These are phyloP conservation scores for Ceuthmochares aereus DNA, from an alignment of 2,113 vertebrate genomes.

Conservation along the genomic window DNA sequence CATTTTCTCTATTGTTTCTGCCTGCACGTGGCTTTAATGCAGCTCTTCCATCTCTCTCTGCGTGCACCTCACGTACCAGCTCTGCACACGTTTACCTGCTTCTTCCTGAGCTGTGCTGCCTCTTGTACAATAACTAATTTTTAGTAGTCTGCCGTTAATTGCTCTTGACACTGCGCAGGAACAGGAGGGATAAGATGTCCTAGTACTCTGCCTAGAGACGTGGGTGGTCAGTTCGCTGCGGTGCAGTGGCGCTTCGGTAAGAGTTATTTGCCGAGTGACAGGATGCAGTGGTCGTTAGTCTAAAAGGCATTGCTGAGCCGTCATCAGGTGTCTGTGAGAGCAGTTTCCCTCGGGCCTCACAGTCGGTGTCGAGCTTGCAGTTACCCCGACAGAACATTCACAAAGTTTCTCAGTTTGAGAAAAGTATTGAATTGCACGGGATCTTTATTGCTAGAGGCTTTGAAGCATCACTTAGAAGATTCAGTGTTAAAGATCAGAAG, in stretches of 20 bases:
- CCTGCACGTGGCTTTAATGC: background rate
- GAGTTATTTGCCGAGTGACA: background rate
- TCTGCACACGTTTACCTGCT: rapidly evolving
- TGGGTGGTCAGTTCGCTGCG: background rate
- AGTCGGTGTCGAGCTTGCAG: background rate
- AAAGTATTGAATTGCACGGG: background rate
- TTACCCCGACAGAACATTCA: background rate
- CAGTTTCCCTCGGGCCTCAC: background rate
- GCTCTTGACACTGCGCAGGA: background rate
- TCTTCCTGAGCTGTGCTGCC: background rate
- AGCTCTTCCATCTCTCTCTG: background rate
- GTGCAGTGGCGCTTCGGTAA: background rate
- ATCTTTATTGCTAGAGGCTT: background rate
- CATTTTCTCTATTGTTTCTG: background rate
- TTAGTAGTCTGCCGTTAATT: background rate
- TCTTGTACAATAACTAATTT: background rate
- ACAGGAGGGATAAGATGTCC: background rate
- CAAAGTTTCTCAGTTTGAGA: background rate
- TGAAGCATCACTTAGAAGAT: background rate
- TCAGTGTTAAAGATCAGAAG: background rate
- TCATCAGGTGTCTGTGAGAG: background rate
- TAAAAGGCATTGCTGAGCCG: background rate
- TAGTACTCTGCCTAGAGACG: rapidly evolving
- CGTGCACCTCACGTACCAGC: rapidly evolving
- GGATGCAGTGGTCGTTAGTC: background rate